Conservation (phyloP, 2,888 invertebrate species). For the Microplitis manilae region DNA sequence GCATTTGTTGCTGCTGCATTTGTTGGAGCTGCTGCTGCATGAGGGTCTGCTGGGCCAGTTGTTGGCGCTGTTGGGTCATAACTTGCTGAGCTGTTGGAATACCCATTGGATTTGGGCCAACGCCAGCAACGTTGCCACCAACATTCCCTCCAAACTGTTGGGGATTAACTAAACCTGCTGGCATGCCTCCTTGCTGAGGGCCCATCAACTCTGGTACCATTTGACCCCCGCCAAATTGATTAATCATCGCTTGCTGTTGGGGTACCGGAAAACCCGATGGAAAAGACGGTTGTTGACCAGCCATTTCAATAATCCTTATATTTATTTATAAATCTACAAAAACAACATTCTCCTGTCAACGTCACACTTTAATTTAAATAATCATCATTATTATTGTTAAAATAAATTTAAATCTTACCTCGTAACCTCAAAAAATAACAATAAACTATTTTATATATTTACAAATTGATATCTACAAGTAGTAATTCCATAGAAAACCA, state of each 20-base stretch:
- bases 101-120: conserved; percentile 67
- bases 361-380: not conserved
- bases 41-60: conserved; percentile 63
- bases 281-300: not conserved
- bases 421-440: not conserved
- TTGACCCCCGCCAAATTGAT: conserved; percentile 78
- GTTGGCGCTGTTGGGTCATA: conserved; percentile 64
- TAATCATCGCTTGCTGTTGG: conserved; percentile 76
- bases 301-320: not conserved
- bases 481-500: not conserved
- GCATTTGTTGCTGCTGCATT: conserved; percentile 63
- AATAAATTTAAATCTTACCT: not conserved
- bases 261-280: not conserved
- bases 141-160: conserved; percentile 69
- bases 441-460: not conserved
- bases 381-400: not conserved
- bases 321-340: not conserved
- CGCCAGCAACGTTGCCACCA: conserved; percentile 68
- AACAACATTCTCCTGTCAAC: not conserved
- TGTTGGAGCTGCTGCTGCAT: conserved; percentile 70
- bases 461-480: not conserved
- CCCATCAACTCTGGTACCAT: conserved; percentile 79
- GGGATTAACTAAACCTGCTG: conserved; percentile 75
- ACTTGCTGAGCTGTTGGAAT: conserved; percentile 68
- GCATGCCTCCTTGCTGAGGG: conserved; percentile 68